A percentile compares a stretch with the other conserved stretches of the same genome.
These are phyloP conservation scores for Proterorhinus semilunaris DNA, from an alignment of 2,113 vertebrate species.

Conservation along the genomic window DNA sequence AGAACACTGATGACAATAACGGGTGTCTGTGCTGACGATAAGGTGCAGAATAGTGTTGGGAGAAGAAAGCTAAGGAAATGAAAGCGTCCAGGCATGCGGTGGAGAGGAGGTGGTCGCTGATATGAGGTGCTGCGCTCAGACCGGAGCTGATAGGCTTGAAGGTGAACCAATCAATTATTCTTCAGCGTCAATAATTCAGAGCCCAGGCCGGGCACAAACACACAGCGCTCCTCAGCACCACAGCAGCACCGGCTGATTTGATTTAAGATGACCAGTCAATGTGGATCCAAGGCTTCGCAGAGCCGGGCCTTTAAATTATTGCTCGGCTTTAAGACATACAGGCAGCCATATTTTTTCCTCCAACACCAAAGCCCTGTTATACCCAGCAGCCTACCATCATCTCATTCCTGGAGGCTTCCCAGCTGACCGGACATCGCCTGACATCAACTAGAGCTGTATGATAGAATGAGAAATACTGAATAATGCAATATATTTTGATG, in stretches of 20 bases:
- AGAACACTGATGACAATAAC: conserved; percentile 1
- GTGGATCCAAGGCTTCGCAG: conserved; percentile 71
- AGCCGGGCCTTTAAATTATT: conserved; percentile 72
- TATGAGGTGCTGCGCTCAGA: conserved; percentile 59
- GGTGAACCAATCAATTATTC: conserved; percentile 80
- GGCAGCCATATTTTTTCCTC: conserved; percentile 54
- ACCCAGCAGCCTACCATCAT: conserved; percentile 28
- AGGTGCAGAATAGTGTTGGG: not conserved
- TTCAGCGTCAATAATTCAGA: conserved; percentile 75
- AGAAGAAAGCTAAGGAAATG: conserved; percentile 15
- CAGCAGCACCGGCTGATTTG: conserved; percentile 64
- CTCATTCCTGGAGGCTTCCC: conserved; percentile 12
- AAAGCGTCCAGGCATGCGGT: conserved; percentile 19
- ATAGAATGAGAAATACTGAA: not conserved
- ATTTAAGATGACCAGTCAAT: conserved; percentile 77
- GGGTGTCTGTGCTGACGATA: conserved; percentile 2
- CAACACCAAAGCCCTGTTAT: conserved; percentile 41
- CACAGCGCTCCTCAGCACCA: conserved; percentile 25
- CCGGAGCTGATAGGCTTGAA: conserved; percentile 68
- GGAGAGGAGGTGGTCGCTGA: conserved; percentile 40
- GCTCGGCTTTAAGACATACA: conserved; percentile 64
- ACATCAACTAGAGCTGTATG: not conserved
- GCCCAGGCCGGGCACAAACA: conserved; percentile 44
- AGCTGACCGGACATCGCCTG: conserved; percentile 22
- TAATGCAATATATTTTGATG: not conserved